A percentile compares a stretch with the other conserved stretches of the same genome.
Conservation (phyloP, 2,797 vertebrate genomes). For the Rhabdomys pumilio region DNA sequence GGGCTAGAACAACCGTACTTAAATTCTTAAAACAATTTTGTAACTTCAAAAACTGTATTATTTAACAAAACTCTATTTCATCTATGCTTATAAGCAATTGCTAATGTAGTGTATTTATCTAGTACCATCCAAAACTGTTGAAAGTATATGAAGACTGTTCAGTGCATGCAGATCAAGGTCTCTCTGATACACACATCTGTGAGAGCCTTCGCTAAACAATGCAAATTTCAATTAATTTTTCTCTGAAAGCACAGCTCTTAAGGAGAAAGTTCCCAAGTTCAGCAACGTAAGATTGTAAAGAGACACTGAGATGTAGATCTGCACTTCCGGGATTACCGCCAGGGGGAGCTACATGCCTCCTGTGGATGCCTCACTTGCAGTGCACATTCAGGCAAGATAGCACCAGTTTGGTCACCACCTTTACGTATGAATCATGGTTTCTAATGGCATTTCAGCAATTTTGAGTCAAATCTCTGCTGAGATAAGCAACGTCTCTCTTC, state of each 20-base stretch:
- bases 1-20: neutral
- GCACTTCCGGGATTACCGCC: conserved; percentile 8
- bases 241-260: neutral
- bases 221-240: neutral
- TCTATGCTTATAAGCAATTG: neutral
- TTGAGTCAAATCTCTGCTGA: neutral
- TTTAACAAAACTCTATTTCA: neutral
- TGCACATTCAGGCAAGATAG: neutral
- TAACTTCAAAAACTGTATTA: conserved; percentile 15
- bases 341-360: neutral
- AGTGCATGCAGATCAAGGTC: neutral
- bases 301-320: neutral
- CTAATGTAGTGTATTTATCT: conserved; percentile 1
- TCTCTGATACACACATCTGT: neutral
- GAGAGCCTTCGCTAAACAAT: conserved; percentile 31
- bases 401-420: neutral
- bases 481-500: conserved; percentile 24
- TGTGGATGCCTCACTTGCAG: neutral
- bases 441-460: conserved; percentile 29
- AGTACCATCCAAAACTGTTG: neutral
- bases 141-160: neutral
- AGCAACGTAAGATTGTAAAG: neutral
- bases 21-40: conserved; percentile 18
- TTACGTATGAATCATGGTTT: neutral
- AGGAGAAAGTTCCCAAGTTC: conserved; percentile 23